phyloP scores from a whole-genome alignment of 2,888 invertebrate species.

The Rhimphoctona megacephalus region DNA sequence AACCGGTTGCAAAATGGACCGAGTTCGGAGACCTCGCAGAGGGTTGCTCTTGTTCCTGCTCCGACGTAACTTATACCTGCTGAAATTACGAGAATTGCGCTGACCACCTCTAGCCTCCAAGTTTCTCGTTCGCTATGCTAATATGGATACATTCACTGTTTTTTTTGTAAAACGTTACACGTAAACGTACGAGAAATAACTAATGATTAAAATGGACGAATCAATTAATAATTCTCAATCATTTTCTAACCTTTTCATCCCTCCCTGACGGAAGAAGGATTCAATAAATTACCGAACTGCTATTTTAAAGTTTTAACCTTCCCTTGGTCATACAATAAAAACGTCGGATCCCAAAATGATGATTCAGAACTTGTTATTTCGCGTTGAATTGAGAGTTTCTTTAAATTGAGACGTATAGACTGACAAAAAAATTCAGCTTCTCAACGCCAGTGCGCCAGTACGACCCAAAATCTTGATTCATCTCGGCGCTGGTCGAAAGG shows the following conservation, averaged over 20 bases:
- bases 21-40: conserved; percentile 63
- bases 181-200: neutral
- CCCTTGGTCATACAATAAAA: neutral
- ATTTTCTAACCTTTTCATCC: neutral
- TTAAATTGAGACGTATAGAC: neutral
- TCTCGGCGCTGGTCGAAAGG: neutral
- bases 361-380: neutral
- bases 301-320: neutral
- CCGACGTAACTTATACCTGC: conserved; percentile 19
- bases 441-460: neutral
- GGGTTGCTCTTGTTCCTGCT: conserved; percentile 66
- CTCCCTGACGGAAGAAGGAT: neutral
- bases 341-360: neutral
- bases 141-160: conserved; percentile 3
- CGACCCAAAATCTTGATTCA: conserved; percentile 17
- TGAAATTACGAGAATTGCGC: conserved; percentile 39
- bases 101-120: conserved; percentile 27
- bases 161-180: neutral
- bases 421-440: neutral
- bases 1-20: conserved; percentile 70
- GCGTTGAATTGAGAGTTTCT: neutral
- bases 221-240: neutral
- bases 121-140: conserved; percentile 50
- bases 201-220: too few species aligned
- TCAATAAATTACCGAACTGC: neutral